A percentile compares a stretch with the other conserved stretches of the same genome.
Evolutionary conservation across 2,113 vertebrate genomes (phyloP).

Genomic region (Lycocorax pyrrhopterus): DNA sequence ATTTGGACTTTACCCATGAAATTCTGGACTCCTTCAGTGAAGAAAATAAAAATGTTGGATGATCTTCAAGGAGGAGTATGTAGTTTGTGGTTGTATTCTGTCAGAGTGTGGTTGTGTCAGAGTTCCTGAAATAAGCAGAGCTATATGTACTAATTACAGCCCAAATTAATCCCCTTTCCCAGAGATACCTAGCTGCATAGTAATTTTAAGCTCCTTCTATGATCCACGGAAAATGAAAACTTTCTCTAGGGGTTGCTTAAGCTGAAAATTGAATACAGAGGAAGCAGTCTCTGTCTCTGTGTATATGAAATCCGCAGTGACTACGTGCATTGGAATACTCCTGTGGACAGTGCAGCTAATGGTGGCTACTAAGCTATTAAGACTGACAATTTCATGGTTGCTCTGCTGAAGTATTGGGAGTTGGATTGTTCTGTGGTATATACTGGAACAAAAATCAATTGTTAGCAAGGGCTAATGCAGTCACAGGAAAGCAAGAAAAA

Average conservation of each 20-base stretch:
- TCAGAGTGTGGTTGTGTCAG: not conserved
- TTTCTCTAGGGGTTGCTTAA: not conserved
- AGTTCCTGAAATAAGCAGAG: not conserved
- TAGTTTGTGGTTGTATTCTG: not conserved
- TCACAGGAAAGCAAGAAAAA: not conserved
- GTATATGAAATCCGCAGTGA: not conserved
- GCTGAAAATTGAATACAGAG: not conserved
- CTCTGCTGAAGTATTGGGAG: not conserved
- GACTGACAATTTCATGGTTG: not conserved
- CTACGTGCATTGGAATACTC: not conserved
- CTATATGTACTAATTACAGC: not conserved
- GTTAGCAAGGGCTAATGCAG: not conserved
- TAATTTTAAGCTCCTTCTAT: not conserved
- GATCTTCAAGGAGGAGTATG: not conserved
- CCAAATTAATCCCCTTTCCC: not conserved
- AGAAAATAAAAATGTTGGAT: not conserved
- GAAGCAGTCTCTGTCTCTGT: not conserved
- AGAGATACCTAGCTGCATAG: not conserved
- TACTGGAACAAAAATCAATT: not conserved
- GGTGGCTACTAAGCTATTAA: not conserved
- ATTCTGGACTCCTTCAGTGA: not conserved
- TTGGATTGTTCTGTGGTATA: not conserved
- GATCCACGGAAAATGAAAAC: not conserved
- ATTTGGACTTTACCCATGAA: not conserved
- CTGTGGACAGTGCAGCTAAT: not conserved